phyloP scores from a whole-genome alignment of 1,140 invertebrate genomes.

The Diuraphis noxia region DNA sequence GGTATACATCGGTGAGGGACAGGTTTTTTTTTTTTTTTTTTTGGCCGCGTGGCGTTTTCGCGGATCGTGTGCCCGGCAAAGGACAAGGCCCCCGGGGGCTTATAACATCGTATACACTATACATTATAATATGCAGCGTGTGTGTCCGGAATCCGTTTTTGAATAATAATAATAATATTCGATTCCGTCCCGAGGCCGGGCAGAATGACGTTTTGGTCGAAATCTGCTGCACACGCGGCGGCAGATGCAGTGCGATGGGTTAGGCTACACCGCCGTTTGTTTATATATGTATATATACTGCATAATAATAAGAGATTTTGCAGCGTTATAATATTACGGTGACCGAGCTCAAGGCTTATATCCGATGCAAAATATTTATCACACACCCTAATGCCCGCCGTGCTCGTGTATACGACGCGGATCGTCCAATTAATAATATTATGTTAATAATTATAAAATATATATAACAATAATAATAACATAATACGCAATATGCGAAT shows the following conservation, averaged over 20 bases:
- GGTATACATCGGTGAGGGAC: background rate
- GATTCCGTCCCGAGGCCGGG: background rate
- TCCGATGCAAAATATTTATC: too few species aligned
- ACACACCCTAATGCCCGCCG: too few species aligned
- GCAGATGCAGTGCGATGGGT: background rate
- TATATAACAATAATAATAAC: too few species aligned
- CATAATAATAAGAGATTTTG: background rate
- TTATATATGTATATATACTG: too few species aligned
- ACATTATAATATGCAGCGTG: background rate
- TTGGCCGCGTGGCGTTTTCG: slow-evolving; percentile 33
- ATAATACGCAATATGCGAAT: too few species aligned
- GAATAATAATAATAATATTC: background rate
- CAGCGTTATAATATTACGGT: background rate
- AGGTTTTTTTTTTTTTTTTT: slow-evolving; percentile 7
- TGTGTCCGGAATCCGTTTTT: background rate
- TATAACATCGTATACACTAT: background rate
- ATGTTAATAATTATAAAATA: too few species aligned
- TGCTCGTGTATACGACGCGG: too few species aligned
- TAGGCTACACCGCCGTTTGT: too few species aligned
- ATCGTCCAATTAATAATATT: too few species aligned
- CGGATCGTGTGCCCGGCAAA: background rate
- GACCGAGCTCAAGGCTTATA: too few species aligned
- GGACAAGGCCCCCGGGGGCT: background rate
- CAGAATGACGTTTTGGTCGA: background rate
- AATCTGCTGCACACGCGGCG: background rate